phyloP scores from a whole-genome alignment of 2,797 vertebrate species.

The Gouania willdenowi region DNA sequence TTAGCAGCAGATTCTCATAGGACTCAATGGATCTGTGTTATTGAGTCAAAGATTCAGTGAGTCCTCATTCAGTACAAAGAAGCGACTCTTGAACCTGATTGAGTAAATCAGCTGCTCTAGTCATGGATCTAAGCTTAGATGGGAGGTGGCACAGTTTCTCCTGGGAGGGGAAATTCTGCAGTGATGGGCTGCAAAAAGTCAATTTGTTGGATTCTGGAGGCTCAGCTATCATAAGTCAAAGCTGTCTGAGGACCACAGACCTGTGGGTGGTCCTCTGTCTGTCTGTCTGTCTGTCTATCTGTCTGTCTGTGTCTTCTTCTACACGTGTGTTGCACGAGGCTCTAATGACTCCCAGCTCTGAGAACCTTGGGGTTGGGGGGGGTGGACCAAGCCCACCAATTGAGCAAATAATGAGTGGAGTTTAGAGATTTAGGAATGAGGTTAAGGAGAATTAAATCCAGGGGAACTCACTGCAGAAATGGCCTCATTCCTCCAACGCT shows the following conservation, averaged over 20 bases:
- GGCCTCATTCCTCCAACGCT: not conserved
- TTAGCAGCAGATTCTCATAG: too few species aligned
- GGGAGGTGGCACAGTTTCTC: too few species aligned
- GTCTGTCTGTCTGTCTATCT: conserved; percentile 41
- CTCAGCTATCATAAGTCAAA: conserved; percentile 40
- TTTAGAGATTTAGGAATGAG: conserved; percentile 77
- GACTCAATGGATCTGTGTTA: too few species aligned
- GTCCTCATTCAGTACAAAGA: too few species aligned
- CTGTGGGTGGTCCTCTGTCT: conserved; percentile 73
- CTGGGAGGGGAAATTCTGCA: too few species aligned
- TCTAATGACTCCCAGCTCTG: conserved; percentile 79
- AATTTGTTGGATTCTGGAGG: too few species aligned
- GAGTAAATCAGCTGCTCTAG: too few species aligned
- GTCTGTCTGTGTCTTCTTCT: conserved; percentile 29
- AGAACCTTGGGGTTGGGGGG: too few species aligned
- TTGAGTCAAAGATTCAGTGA: too few species aligned
- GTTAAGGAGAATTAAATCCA: conserved; percentile 82
- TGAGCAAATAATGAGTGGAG: conserved; percentile 83
- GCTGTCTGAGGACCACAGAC: conserved; percentile 46
- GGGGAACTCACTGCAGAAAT: conserved; percentile 69
- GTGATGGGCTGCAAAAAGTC: too few species aligned
- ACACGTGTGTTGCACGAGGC: not conserved
- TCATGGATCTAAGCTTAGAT: too few species aligned
- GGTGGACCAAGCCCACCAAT: conserved; percentile 78
- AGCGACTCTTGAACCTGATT: too few species aligned